phyloP scores from a whole-genome alignment of 2,888 invertebrate species.

The Anoplius nigerrimus region DNA sequence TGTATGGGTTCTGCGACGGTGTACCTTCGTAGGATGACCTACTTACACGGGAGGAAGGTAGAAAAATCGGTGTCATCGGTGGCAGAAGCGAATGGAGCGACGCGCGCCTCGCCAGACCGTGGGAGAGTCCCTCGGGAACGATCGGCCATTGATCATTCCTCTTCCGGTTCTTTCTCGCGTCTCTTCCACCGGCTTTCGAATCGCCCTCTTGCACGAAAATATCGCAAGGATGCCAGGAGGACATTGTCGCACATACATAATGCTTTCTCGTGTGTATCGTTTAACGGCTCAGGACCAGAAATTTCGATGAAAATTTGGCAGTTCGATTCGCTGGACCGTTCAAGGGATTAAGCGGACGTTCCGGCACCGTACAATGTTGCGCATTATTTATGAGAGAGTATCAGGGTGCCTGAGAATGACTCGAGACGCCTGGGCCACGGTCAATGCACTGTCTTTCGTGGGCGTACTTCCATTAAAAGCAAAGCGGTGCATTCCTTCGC shows the following conservation, averaged over 20 bases:
- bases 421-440: constrained; percentile 18
- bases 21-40: constrained; percentile 42
- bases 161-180: constrained; percentile 50
- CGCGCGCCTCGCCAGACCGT: constrained; percentile 51
- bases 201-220: too few relatives aligned
- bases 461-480: constrained; percentile 40
- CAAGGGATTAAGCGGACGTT: constrained; percentile 37
- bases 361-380: constrained; percentile 31
- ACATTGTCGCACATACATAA: too few relatives aligned
- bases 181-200: neutral
- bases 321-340: constrained; percentile 39
- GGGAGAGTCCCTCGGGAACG: constrained; percentile 63
- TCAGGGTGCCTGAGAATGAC: too few relatives aligned
- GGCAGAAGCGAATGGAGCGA: constrained; percentile 46
- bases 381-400: too few relatives aligned
- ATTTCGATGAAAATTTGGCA: neutral
- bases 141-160: constrained; percentile 57
- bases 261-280: too few relatives aligned
- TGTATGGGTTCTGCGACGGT: constrained; percentile 41
- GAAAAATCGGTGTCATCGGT: constrained; percentile 50
- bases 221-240: too few relatives aligned
- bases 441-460: constrained; percentile 42
- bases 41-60: constrained; percentile 45
- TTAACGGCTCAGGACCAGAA: too few relatives aligned
- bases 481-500: constrained; percentile 30